Evolutionary conservation across 2,888 invertebrate species (phyloP).

Genomic region (Drosophila paramelanica): DNA sequence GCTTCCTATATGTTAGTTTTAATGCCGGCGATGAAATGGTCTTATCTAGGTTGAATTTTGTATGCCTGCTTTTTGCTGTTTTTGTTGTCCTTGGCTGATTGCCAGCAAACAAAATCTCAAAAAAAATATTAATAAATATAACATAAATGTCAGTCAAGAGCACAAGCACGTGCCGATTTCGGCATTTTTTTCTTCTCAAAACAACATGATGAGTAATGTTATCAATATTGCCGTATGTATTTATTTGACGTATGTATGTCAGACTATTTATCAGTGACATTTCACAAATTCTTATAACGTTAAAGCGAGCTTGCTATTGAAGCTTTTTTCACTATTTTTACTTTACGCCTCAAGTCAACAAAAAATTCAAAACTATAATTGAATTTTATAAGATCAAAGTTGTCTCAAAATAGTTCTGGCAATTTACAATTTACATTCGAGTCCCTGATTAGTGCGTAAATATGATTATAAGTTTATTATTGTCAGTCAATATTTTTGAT

Average conservation of each 20-base stretch:
- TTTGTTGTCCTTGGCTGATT: constrained; percentile 57
- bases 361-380: too few relatives aligned
- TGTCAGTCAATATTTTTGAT: too few relatives aligned
- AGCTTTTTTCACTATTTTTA: too few relatives aligned
- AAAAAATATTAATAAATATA: constrained; percentile 32
- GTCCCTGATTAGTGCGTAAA: too few relatives aligned
- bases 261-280: not conserved
- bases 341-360: too few relatives aligned
- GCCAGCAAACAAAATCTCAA: constrained; percentile 58
- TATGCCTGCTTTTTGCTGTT: constrained; percentile 17
- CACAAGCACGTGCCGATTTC: constrained; percentile 28
- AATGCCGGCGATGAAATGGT: constrained; percentile 11
- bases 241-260: not conserved
- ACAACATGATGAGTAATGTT: constrained; percentile 46
- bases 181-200: constrained; percentile 4
- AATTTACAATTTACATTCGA: too few relatives aligned
- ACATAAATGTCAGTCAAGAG: constrained; percentile 38
- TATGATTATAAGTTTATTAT: too few relatives aligned
- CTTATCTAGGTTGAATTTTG: constrained; percentile 21
- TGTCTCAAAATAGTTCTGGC: too few relatives aligned
- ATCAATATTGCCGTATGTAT: constrained; percentile 1
- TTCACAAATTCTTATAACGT: not conserved
- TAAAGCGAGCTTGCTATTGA: not conserved
- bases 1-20: constrained; percentile 3
- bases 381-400: too few relatives aligned